Conservation (phyloP, 2,113 vertebrate species). For the Pituophis catenifer region DNA sequence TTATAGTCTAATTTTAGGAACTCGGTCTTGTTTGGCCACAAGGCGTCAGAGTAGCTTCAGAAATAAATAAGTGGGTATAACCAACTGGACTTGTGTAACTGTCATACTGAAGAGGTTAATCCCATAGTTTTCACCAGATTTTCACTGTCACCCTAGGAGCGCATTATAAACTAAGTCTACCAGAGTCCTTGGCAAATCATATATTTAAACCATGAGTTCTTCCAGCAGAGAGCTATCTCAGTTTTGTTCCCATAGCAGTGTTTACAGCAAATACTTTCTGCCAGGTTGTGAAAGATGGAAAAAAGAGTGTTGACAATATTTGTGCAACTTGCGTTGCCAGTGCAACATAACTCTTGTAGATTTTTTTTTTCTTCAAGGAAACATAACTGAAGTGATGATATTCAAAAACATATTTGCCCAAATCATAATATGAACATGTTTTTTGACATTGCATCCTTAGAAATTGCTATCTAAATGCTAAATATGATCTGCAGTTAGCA, state of each 20-base stretch:
- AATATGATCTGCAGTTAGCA: neutral
- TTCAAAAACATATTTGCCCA: too few species aligned
- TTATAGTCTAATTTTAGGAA: neutral
- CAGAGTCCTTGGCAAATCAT: neutral
- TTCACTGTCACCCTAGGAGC: conserved; percentile 19
- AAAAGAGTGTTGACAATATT: neutral
- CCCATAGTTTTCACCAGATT: conserved; percentile 12
- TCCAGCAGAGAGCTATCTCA: neutral
- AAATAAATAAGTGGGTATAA: neutral
- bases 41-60: conserved; percentile 12
- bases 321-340: neutral
- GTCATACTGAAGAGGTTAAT: neutral
- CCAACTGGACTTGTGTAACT: neutral
- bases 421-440: neutral
- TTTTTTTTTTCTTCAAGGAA: neutral
- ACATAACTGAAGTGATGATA: neutral
- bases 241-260: conserved; percentile 18
- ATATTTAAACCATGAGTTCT: neutral
- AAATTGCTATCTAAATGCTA: neutral
- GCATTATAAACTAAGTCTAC: conserved; percentile 1
- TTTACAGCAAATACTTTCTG: conserved; percentile 11
- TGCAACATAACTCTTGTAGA: neutral
- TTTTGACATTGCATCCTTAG: neutral
- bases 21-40: neutral
- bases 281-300: neutral